Evolutionary conservation across 2,113 vertebrate genomes (phyloP).

Genomic region (Felis chaus): DNA sequence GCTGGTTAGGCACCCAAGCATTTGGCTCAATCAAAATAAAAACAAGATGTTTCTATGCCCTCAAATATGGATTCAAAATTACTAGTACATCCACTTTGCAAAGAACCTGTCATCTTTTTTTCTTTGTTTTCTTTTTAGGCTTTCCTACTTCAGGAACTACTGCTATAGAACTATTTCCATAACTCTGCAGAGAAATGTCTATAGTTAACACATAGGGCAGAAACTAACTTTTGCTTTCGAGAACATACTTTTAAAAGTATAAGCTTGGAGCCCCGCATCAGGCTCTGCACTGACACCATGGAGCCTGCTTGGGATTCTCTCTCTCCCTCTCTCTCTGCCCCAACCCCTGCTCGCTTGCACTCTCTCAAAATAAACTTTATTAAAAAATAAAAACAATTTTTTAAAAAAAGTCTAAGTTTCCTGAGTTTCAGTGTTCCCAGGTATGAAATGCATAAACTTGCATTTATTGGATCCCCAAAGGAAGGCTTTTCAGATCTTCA

Average conservation of each 20-base stretch:
- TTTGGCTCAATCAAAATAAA: not conserved
- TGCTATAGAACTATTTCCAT: not conserved
- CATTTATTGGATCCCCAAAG: not conserved
- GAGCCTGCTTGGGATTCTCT: no score
- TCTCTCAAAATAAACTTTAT: no score
- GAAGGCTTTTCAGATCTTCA: not conserved
- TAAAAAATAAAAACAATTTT: no score
- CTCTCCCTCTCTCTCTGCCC: no score
- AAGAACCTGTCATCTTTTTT: not conserved
- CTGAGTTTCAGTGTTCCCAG: not conserved
- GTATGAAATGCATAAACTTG: not conserved
- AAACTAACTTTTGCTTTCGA: not conserved
- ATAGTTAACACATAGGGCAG: not conserved
- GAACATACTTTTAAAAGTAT: not conserved
- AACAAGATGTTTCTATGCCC: not conserved
- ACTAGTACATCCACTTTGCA: not conserved
- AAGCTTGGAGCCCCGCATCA: no score
- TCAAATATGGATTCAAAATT: not conserved
- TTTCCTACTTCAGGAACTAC: not conserved
- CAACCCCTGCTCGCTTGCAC: no score
- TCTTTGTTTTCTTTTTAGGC: not conserved
- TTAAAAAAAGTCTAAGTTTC: not conserved
- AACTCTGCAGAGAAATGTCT: not conserved
- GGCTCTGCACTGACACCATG: no score
- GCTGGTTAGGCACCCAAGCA: accelerated